Conservation (phyloP, 2,888 invertebrate species). For the Polyommatus icarus region DNA sequence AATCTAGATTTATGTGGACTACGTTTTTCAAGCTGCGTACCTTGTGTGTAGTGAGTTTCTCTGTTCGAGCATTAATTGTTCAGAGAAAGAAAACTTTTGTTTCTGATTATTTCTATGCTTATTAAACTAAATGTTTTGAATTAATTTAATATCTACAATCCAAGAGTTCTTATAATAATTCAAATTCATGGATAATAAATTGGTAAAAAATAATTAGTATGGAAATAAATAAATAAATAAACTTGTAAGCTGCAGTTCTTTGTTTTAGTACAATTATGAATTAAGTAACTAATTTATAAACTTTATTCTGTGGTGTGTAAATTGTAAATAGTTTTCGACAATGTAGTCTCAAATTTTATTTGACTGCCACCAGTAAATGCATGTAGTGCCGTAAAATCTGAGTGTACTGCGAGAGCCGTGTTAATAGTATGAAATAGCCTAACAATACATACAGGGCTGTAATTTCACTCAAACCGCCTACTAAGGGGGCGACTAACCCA, state of each 20-base stretch:
- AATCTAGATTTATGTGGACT: constrained; percentile 39
- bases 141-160: neutral
- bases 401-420: constrained; percentile 38
- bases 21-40: constrained; percentile 31
- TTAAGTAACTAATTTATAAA: neutral
- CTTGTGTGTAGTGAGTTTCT: neutral
- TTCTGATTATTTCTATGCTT: neutral
- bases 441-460: constrained; percentile 38
- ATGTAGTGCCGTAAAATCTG: constrained; percentile 49
- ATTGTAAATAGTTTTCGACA: constrained; percentile 37
- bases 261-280: neutral
- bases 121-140: neutral
- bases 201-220: too few relatives aligned
- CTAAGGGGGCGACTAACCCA: too few relatives aligned
- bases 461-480: constrained; percentile 18
- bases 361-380: constrained; percentile 51
- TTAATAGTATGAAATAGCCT: constrained; percentile 42
- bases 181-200: neutral
- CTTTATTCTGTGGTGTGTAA: neutral
- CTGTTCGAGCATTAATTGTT: neutral
- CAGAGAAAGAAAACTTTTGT: neutral
- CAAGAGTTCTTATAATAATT: neutral
- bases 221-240: too few relatives aligned
- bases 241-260: neutral
- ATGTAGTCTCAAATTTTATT: constrained; percentile 45